Evolutionary conservation across 1,140 invertebrate genomes (phyloP).

Genomic region (Bombus picipes): DNA sequence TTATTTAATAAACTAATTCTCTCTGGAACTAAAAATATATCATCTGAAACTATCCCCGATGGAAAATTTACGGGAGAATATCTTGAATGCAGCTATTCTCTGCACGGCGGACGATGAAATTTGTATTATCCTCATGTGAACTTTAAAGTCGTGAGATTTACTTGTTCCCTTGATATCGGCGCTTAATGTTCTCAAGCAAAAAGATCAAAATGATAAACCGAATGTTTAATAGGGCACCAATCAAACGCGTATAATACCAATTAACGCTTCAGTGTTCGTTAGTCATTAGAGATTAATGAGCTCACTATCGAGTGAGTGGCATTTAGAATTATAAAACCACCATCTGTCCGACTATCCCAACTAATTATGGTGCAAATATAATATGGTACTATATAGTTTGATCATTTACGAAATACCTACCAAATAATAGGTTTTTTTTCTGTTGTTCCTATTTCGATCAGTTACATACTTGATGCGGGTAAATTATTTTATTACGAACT

Average conservation of each 20-base stretch:
- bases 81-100: background rate
- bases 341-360: background rate
- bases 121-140: background rate
- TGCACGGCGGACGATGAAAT: background rate
- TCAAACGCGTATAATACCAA: background rate
- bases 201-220: background rate
- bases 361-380: background rate
- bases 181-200: background rate
- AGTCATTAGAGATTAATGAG: conserved; percentile 24
- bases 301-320: conserved; percentile 3
- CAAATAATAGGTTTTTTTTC: background rate
- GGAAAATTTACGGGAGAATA: background rate
- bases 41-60: background rate
- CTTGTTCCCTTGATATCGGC: background rate
- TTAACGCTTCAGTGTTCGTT: conserved; percentile 1
- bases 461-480: background rate
- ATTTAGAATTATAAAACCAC: conserved; percentile 28
- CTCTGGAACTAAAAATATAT: background rate
- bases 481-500: background rate
- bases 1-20: background rate
- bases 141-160: background rate
- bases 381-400: background rate
- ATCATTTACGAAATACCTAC: background rate
- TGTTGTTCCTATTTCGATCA: background rate
- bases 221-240: background rate